Percentiles rank a stretch among this genome's conserved stretches.
phyloP scores from a whole-genome alignment of 2,888 invertebrate species.

The Lissocephala sabroskyi region DNA sequence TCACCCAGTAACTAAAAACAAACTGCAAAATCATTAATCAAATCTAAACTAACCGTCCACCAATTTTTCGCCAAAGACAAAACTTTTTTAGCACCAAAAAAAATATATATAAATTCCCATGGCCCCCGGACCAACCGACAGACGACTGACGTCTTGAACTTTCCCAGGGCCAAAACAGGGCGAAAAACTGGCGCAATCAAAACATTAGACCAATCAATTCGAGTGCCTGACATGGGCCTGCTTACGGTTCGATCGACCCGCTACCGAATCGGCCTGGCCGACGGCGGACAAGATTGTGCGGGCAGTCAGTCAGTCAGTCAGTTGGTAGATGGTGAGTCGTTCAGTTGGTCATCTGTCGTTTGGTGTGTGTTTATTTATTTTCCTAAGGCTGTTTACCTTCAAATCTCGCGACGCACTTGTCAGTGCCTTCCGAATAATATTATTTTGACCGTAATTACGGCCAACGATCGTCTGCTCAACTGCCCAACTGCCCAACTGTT shows the following conservation, averaged over 20 bases:
- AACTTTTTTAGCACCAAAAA: conserved; percentile 12
- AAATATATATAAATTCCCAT: conserved; percentile 6
- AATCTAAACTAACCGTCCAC: too few relatives aligned
- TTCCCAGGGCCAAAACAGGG: conserved; percentile 31
- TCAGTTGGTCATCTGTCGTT: conserved; percentile 6
- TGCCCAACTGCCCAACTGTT: not conserved
- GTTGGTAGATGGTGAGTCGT: conserved; percentile 16
- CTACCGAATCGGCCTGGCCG: conserved; percentile 24
- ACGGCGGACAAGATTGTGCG: conserved; percentile 29
- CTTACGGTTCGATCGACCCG: too few relatives aligned
- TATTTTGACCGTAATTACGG: conserved; percentile 68
- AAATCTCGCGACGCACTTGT: conserved; percentile 28
- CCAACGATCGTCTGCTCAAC: too few relatives aligned
- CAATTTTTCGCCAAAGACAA: conserved; percentile 17
- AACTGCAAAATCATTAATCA: too few relatives aligned
- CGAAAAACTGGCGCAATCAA: conserved; percentile 15
- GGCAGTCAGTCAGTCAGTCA: conserved; percentile 12
- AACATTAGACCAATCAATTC: not conserved
- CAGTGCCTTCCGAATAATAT: conserved; percentile 56
- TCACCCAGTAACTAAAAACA: too few relatives aligned
- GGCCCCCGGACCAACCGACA: too few relatives aligned
- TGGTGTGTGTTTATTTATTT: conserved; percentile 40
- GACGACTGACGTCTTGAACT: conserved; percentile 23
- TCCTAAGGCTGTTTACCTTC: conserved; percentile 58
- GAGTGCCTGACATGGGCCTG: not conserved